These are phyloP conservation scores for Pegoplata infirma DNA, from an alignment of 2,888 invertebrate species.

Conservation along the genomic window DNA sequence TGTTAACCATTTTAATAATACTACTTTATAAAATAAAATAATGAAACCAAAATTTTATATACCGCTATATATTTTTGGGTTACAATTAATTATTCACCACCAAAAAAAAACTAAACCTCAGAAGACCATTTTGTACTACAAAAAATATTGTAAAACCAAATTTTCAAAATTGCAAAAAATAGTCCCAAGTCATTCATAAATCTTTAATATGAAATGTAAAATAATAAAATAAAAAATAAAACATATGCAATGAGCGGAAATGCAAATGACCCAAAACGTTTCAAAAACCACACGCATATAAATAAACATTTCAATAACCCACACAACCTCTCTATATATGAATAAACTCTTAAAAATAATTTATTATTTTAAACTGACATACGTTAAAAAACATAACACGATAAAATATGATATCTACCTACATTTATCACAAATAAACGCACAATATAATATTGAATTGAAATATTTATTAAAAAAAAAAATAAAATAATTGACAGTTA, in stretches of 20 bases:
- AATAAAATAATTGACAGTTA: conserved; percentile 18
- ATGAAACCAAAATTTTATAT: neutral
- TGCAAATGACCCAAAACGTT: conserved; percentile 29
- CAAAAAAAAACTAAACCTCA: conserved; percentile 1
- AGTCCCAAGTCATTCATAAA: conserved; percentile 35
- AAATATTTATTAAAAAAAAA: neutral
- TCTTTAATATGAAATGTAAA: conserved; percentile 20
- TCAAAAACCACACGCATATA: neutral
- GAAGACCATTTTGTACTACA: conserved; percentile 7
- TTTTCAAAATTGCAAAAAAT: conserved; percentile 9
- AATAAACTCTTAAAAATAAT: conserved; percentile 27
- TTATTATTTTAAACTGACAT: neutral
- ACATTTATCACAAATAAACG: neutral
- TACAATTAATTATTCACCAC: conserved; percentile 59
- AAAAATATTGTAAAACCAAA: neutral
- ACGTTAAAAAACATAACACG: neutral
- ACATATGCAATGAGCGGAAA: conserved; percentile 34
- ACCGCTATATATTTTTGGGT: neutral
- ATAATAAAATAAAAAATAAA: conserved; percentile 11
- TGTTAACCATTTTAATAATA: too few species aligned
- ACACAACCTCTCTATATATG: neutral
- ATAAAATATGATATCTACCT: neutral
- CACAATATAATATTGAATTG: neutral
- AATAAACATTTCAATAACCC: neutral
- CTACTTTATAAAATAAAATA: too few species aligned